Conservation (phyloP, 1,140 invertebrate genomes). For the Ridgeia piscesae region DNA sequence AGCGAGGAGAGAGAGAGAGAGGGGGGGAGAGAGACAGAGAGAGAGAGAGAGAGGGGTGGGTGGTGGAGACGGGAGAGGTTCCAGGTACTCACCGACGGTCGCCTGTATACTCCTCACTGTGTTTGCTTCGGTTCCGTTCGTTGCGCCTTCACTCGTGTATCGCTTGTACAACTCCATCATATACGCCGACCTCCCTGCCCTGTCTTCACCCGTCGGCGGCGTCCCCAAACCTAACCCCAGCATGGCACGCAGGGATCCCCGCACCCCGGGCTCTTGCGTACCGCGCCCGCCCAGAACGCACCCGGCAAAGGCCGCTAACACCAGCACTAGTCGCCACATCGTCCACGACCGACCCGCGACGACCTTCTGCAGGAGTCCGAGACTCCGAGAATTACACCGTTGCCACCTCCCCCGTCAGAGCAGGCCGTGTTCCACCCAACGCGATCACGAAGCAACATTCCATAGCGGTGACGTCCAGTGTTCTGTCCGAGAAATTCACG, state of each 20-base stretch:
- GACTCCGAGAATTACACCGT: neutral
- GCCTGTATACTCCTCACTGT: slow-evolving; percentile 45
- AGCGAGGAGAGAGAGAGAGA: neutral
- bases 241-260: neutral
- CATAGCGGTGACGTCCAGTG: neutral
- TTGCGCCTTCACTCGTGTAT: slow-evolving; percentile 36
- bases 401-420: neutral
- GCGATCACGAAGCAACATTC: neutral
- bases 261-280: neutral
- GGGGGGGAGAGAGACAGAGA: neutral
- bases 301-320: neutral
- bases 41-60: neutral
- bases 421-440: neutral
- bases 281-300: neutral
- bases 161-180: slow-evolving; percentile 47
- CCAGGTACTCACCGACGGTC: slow-evolving; percentile 39
- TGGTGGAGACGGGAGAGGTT: neutral
- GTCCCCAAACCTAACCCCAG: neutral
- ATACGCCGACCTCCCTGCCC: slow-evolving; percentile 36
- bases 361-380: neutral
- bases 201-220: neutral
- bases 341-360: neutral
- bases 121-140: slow-evolving; percentile 37
- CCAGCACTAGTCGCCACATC: neutral
- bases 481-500: neutral